Base-by-base conservation (phyloP, 2,888 invertebrate species). In the Papilio demoleus region DNA sequence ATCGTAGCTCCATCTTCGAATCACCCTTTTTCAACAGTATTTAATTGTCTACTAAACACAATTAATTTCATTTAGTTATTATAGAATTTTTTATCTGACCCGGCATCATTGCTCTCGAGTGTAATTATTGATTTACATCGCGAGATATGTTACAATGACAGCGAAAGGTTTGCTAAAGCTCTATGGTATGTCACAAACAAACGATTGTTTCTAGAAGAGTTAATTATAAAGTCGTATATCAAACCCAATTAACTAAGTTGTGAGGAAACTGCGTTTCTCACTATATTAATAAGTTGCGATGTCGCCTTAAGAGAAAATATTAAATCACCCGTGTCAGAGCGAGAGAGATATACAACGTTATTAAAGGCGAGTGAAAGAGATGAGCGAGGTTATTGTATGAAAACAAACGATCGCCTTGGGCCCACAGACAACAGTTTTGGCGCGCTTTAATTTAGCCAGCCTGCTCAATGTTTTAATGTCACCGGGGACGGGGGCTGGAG, bases 391-490 rank as follows among this genome's bases (percentile, higher is more conserved):
- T 90, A 90, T 91, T 91, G 92, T 92, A 92, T 92, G 91, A 92
- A 92, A 92, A 92, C 89, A 91, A 92, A 92, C 90, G 92, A 86
- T 79, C 87, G 90, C 91, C 90, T 88, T 90, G 92, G 91, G 92
- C 86, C 88, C 85, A 71, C 86, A 86, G 88, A 87, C 87, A 87
- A 88, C 90, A 88, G 89, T 91, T 92, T 90, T 90, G 90, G 90
- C 89, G 87, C 86, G 90, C 87, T 92, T 90, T 92, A 92, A 92
- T 91, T 92, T 91, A 88, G 91, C 90, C 90, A 86, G 85, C 80
- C 82, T 88, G 65, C 69, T 69, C 88, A 86, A 90, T 90, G 90
- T 90, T 90, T 89, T 89, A 90, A 88, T 89, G 91, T 87, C 88
- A 80, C 84, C 70, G 74, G 87, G 87, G 86, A 81, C 75, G 75